Evolutionary conservation across 2,888 invertebrate genomes (phyloP).

Genomic region (Drosophila ochracea): DNA sequence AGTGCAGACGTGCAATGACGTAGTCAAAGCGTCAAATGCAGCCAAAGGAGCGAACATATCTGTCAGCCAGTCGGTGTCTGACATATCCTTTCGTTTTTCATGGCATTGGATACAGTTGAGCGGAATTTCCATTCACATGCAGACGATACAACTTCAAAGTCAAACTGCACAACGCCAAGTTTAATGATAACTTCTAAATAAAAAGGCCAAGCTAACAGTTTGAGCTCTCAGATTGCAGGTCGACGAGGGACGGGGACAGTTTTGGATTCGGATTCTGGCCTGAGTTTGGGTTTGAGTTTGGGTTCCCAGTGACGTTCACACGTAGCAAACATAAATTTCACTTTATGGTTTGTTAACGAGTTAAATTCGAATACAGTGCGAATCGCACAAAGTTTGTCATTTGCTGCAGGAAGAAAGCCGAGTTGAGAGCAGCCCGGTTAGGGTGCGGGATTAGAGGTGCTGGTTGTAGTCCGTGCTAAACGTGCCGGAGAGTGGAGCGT

Average conservation of each 20-base stretch:
- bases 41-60: conserved; percentile 39
- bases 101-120: conserved; percentile 51
- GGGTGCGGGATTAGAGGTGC: neutral
- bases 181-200: conserved; percentile 71
- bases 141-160: conserved; percentile 59
- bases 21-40: conserved; percentile 76
- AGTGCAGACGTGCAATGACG: conserved; percentile 72
- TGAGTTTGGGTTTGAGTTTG: neutral
- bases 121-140: conserved; percentile 4
- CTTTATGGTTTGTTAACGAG: conserved; percentile 78
- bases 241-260: neutral
- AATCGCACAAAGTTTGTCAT: conserved; percentile 74
- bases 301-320: conserved; percentile 56
- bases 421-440: neutral
- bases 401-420: conserved; percentile 52
- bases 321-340: conserved; percentile 75
- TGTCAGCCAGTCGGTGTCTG: conserved; percentile 27
- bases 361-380: conserved; percentile 74
- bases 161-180: conserved; percentile 60
- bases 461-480: conserved; percentile 17
- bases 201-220: conserved; percentile 54
- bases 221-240: conserved; percentile 54
- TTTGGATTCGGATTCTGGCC: neutral
- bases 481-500: conserved; percentile 70
- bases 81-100: conserved; percentile 67